Evolutionary conservation across 2,797 vertebrate species (phyloP).

Genomic region (Champsocephalus esox): DNA sequence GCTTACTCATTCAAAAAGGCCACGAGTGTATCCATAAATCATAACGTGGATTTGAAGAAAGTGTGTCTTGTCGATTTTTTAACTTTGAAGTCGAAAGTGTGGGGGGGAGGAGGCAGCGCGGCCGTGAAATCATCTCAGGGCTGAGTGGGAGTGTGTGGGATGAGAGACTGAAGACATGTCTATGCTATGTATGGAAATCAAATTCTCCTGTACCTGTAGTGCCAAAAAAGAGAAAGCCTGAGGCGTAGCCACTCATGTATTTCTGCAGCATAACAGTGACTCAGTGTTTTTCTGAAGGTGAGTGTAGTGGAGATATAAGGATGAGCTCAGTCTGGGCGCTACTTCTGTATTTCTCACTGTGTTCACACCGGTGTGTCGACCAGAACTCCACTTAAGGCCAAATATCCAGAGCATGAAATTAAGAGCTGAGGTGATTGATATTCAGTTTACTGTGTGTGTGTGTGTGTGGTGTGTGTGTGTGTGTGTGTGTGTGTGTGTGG

Average conservation of each 20-base stretch:
- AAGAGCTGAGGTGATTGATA: too few relatives aligned
- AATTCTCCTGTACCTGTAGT: constrained; percentile 34
- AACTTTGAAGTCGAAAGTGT: constrained; percentile 38
- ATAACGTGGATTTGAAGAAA: constrained; percentile 47
- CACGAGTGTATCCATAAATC: constrained; percentile 52
- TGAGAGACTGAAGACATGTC: constrained; percentile 29
- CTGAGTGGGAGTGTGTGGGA: constrained; percentile 67
- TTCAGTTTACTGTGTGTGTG: too few relatives aligned
- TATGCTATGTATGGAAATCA: constrained; percentile 47
- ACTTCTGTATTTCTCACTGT: too few relatives aligned
- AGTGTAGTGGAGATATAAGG: too few relatives aligned
- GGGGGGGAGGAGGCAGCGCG: constrained; percentile 35
- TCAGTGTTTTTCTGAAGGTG: constrained; percentile 42
- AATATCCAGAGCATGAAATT: too few relatives aligned
- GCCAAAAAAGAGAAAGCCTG: constrained; percentile 28
- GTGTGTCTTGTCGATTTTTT: constrained; percentile 36
- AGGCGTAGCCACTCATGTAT: constrained; percentile 29
- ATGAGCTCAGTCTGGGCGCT: too few relatives aligned
- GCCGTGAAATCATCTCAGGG: constrained; percentile 51
- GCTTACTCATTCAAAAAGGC: constrained; percentile 61
- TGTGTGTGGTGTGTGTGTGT: too few relatives aligned
- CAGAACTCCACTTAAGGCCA: too few relatives aligned
- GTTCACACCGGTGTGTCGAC: too few relatives aligned
- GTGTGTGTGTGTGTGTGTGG: too few relatives aligned
- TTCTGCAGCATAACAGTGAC: constrained; percentile 47